phyloP scores from a whole-genome alignment of 2,113 vertebrate species.

The Cardinalis cardinalis region DNA sequence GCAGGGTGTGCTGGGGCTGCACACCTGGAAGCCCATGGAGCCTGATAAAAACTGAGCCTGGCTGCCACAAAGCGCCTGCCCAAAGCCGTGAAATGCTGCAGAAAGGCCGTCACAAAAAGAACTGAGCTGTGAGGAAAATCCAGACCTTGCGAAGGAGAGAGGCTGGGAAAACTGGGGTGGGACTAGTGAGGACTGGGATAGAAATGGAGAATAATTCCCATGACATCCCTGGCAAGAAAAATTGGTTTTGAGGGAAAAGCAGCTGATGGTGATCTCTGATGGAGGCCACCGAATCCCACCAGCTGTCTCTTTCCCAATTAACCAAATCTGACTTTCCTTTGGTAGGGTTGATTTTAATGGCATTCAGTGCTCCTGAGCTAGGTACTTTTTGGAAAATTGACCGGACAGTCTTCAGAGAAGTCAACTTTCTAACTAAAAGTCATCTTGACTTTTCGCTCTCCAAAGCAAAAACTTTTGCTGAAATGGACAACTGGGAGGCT shows the following conservation, averaged over 20 bases:
- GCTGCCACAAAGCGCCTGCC: not conserved
- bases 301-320: not conserved
- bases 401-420: not conserved
- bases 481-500: not conserved
- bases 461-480: not conserved
- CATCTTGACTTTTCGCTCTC: not conserved
- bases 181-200: not conserved
- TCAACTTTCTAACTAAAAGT: not conserved
- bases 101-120: not conserved
- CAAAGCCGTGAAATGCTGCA: rapidly evolving
- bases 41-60: rapidly evolving
- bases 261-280: not conserved
- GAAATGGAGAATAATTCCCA: not conserved
- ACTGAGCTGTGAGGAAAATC: not conserved
- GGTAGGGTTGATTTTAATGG: not conserved
- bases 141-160: not conserved
- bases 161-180: not conserved
- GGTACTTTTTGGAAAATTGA: not conserved
- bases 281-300: not conserved
- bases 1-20: not conserved
- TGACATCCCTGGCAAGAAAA: not conserved
- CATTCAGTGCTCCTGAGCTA: not conserved
- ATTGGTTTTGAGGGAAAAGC: not conserved
- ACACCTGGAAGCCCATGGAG: not conserved
- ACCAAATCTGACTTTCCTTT: not conserved